These are phyloP conservation scores for Agapornis roseicollis DNA, from an alignment of 2,113 vertebrate genomes.

Conservation along the genomic window DNA sequence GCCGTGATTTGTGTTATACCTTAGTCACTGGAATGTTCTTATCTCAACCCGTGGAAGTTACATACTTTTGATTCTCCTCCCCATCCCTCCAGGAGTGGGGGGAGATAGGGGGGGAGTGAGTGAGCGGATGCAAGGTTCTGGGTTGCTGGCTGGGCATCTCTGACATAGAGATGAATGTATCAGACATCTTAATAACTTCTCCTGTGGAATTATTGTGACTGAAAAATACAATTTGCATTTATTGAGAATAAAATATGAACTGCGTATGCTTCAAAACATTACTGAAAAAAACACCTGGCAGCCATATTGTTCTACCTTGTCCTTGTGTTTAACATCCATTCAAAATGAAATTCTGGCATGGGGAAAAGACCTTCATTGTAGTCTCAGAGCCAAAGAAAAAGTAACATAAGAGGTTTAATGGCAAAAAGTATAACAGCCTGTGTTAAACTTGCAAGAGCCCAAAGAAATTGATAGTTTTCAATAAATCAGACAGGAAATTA, in stretches of 20 bases:
- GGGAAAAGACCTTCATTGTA: background rate
- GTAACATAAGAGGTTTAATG: background rate
- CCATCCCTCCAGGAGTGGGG: background rate
- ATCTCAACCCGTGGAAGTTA: background rate
- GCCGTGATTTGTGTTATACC: too few relatives aligned
- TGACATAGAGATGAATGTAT: background rate
- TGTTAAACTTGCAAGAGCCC: background rate
- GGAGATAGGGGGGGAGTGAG: background rate
- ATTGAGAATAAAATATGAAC: background rate
- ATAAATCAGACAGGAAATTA: background rate
- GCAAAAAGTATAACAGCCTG: background rate
- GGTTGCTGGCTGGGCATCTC: background rate
- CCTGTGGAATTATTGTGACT: background rate
- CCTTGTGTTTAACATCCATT: background rate
- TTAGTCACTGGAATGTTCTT: too few relatives aligned
- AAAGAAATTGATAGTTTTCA: background rate
- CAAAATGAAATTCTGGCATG: background rate
- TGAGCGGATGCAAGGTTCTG: background rate
- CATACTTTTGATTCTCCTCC: background rate
- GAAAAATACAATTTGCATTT: background rate
- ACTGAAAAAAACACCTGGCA: background rate
- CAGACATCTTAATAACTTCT: conserved; percentile 3
- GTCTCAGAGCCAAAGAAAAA: background rate
- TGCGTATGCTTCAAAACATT: background rate
- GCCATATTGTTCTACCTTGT: background rate